Percentiles rank a stretch among this genome's conserved stretches.
Evolutionary conservation across 2,113 vertebrate species (phyloP).

Genomic region (Arothron firmamentum): DNA sequence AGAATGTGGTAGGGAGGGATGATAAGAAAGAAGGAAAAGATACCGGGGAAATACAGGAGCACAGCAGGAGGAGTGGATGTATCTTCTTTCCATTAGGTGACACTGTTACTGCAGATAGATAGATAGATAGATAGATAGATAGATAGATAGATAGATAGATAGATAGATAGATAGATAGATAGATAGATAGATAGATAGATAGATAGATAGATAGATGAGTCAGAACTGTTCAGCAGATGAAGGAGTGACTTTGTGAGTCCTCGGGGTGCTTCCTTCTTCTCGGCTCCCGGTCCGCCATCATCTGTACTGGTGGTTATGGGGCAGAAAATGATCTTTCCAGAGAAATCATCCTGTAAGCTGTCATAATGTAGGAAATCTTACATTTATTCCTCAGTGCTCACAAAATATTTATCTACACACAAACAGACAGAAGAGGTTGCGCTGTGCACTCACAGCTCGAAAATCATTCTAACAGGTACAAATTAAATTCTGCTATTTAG

Average conservation of each 20-base stretch:
- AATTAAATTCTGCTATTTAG: too few species aligned
- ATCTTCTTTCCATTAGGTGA: slow-evolving; percentile 1
- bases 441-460: too few species aligned
- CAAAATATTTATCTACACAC: slow-evolving; percentile 46
- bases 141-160: too few species aligned
- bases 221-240: slow-evolving; percentile 65
- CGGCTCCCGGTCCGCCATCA: too few species aligned
- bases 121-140: too few species aligned
- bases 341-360: slow-evolving; percentile 58
- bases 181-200: slow-evolving; percentile 1
- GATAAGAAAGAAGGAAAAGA: slow-evolving; percentile 14
- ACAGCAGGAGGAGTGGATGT: neutral
- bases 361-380: slow-evolving; percentile 58
- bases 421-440: slow-evolving; percentile 4
- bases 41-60: slow-evolving; percentile 4
- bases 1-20: slow-evolving; percentile 12
- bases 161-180: slow-evolving; percentile 3
- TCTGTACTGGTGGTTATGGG: slow-evolving; percentile 65
- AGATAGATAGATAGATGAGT: slow-evolving; percentile 24
- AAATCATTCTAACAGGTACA: too few species aligned
- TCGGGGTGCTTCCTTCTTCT: slow-evolving; percentile 64
- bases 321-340: slow-evolving; percentile 70
- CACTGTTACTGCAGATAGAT: slow-evolving; percentile 58
- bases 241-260: slow-evolving; percentile 67
- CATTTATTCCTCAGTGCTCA: slow-evolving; percentile 58